Base-by-base conservation (phyloP, 2,797 vertebrate genomes). In the Syngnathus rostellatus region DNA sequence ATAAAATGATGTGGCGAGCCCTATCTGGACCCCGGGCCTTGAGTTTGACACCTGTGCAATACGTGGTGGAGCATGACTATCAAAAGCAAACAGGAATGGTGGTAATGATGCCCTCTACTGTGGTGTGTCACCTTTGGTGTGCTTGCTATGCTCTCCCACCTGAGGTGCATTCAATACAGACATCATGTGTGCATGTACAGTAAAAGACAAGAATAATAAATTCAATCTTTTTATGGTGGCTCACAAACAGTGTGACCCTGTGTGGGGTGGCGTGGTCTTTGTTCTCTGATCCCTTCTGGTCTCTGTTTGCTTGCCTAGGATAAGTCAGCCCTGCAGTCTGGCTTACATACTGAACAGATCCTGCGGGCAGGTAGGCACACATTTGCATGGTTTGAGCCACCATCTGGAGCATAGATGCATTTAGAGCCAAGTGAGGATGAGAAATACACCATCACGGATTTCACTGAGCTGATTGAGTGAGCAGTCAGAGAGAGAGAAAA, bases 331-430 rank as follows among this genome's bases (percentile, higher is more conserved):
- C 81, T 5, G 75, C 48, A 0, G 69, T 70, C 50, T 64, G 81
- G 43, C 16, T 76, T 64, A 70, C 25, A 1, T 66, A 53, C 45
- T 74, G 78, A 48, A 64, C 43, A 7, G 77, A 71, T 8, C 55
- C 55, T 64, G 79, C 83, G 38, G 70, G 19, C 60, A 89, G 31
- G 59, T 73, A 86, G 61, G 79, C 55, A 8, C 78, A 74, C 64
- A 86, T 19, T n/a, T 79, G 78, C 11, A 67, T 57, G n/a, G 84
- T 51, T 73, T 65, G 68, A 62, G 75, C 83, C 55, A 57, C 81
- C 50, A 77, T 75, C 87, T 90, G 73, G 72, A 77, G 73, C 8
- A 69, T 14, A 57, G 12, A 37, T 37, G 45, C 37, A 31, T 8
- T 48, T 19, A 50, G 16, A 71, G 21, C 48, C 65, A 25, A 62